These are phyloP conservation scores for Fabriciana adippe DNA, from an alignment of 2,888 invertebrate species.

Conservation along the genomic window DNA sequence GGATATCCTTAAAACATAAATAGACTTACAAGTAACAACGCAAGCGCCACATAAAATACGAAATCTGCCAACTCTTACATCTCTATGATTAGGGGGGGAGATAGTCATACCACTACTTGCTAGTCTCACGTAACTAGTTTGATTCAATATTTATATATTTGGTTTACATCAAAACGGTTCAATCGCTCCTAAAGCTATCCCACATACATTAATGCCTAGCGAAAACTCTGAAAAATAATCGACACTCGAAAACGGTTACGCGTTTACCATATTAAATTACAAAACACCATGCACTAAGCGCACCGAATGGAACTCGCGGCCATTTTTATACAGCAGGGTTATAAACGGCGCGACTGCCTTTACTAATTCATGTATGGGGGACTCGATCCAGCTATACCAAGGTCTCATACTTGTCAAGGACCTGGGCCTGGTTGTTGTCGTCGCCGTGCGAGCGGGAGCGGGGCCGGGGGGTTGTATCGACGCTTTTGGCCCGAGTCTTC, in stretches of 20 bases:
- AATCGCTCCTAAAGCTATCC: constrained; percentile 34
- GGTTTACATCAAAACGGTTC: constrained; percentile 52
- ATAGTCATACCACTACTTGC: constrained; percentile 46
- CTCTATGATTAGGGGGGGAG: constrained; percentile 42
- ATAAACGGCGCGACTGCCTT: constrained; percentile 32
- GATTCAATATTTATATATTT: constrained; percentile 52
- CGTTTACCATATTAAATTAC: constrained; percentile 45
- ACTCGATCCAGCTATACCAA: constrained; percentile 60
- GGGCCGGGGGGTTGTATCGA: constrained; percentile 54
- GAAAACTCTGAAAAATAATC: constrained; percentile 31
- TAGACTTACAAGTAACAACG: constrained; percentile 35
- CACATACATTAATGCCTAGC: constrained; percentile 38
- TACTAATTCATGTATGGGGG: constrained; percentile 50
- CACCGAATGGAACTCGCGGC: constrained; percentile 46
- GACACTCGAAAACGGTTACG: constrained; percentile 31
- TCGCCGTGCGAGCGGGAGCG: constrained; percentile 73
- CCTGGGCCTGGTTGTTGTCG: constrained; percentile 65
- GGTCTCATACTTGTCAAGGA: constrained; percentile 79
- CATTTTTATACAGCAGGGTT: constrained; percentile 32
- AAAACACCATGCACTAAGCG: constrained; percentile 51
- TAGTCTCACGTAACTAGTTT: constrained; percentile 43
- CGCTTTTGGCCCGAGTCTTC: constrained; percentile 63
- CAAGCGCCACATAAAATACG: constrained; percentile 44
- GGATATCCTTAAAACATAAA: constrained; percentile 29
- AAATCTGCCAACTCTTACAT: constrained; percentile 44